Percentiles rank a stretch among this genome's conserved stretches.
These are phyloP conservation scores for Caenorhabditis sinica DNA, from an alignment of 2,888 invertebrate species.

Conservation along the genomic window DNA sequence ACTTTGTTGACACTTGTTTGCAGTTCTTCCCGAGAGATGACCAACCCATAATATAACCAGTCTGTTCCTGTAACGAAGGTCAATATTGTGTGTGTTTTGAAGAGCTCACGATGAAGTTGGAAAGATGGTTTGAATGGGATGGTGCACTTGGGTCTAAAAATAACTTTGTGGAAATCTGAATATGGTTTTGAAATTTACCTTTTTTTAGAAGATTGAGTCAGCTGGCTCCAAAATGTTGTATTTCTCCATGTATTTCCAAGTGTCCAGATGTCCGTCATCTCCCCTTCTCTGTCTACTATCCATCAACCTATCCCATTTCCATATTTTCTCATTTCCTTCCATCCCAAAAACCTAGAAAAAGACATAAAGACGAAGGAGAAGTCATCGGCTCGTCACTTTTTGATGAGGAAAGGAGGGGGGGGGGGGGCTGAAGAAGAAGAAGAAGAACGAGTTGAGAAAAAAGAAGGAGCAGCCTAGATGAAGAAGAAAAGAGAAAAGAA, in stretches of 20 bases:
- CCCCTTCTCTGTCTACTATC: too few relatives aligned
- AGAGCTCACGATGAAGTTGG: conserved; percentile 40
- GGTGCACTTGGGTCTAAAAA: not conserved
- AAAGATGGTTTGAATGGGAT: not conserved
- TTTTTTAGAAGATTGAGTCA: not conserved
- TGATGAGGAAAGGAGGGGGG: conserved; percentile 50
- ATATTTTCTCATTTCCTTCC: not conserved
- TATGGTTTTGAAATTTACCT: not conserved
- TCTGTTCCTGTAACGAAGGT: not conserved
- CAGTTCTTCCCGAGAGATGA: too few relatives aligned
- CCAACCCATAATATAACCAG: conserved; percentile 21
- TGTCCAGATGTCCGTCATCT: not conserved
- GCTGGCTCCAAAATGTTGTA: too few relatives aligned
- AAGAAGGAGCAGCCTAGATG: conserved; percentile 7
- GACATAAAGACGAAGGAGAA: not conserved
- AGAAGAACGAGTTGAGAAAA: conserved; percentile 3
- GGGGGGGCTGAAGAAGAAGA: conserved; percentile 2
- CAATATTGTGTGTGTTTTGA: conserved; percentile 15
- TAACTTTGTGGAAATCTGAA: not conserved
- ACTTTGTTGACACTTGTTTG: not conserved
- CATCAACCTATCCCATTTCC: not conserved
- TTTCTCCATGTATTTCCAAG: not conserved
- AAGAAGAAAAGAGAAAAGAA: not conserved
- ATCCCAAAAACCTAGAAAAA: conserved; percentile 6
- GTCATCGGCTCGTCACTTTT: conserved; percentile 59